Conservation (phyloP, 2,888 invertebrate genomes). For the Chrysolina americana region DNA sequence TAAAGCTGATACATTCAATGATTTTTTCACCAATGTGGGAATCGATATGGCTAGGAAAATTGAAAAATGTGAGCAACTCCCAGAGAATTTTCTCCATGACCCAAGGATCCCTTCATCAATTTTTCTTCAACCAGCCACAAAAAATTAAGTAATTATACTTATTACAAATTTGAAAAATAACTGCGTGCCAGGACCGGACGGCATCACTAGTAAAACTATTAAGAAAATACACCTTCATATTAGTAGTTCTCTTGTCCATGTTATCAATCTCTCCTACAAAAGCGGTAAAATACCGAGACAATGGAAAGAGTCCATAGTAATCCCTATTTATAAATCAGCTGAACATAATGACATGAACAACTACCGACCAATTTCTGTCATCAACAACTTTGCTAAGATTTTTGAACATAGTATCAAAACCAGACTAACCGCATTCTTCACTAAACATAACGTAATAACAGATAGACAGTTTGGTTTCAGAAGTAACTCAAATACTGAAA, state of each 20-base stretch:
- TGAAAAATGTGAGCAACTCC: too few relatives aligned
- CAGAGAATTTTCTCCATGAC: too few relatives aligned
- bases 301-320: conserved; percentile 29
- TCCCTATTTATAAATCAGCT: conserved; percentile 28
- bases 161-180: conserved; percentile 33
- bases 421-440: neutral
- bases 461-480: too few relatives aligned
- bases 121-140: conserved; percentile 19
- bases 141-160: conserved; percentile 20
- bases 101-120: neutral
- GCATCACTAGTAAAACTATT: conserved; percentile 23
- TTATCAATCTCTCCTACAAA: conserved; percentile 29
- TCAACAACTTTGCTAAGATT: too few relatives aligned
- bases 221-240: conserved; percentile 32
- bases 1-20: conserved; percentile 12
- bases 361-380: conserved; percentile 33
- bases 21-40: conserved; percentile 1
- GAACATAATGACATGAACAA: conserved; percentile 14
- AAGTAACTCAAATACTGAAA: conserved; percentile 9
- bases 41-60: too few relatives aligned
- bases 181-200: conserved; percentile 28
- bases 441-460: too few relatives aligned
- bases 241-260: conserved; percentile 25
- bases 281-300: conserved; percentile 29
- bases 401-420: too few relatives aligned